Base-by-base conservation (phyloP, 2,797 vertebrate species). In the Lateolabrax maculatus region DNA sequence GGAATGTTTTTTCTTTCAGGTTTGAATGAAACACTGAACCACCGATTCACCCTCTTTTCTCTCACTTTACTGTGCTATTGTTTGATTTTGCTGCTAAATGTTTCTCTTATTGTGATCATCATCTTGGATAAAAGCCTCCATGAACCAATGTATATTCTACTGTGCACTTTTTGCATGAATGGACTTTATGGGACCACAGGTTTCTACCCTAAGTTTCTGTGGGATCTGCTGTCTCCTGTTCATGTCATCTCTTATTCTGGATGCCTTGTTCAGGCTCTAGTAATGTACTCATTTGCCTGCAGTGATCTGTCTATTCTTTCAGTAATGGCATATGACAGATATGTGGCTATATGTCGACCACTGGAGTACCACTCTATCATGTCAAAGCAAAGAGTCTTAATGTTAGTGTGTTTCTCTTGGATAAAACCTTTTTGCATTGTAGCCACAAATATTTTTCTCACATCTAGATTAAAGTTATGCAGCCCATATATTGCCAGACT, bases 141-240 rank as follows among this genome's bases (percentile, higher is more conserved):
- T 61, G 87, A 90, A 41, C 77, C 89, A 6, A 90, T 92, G 86
- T 90, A 90, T 55, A 85, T 92, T 79, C 23, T 90, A 0, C 5
- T 90, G 31, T 89, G 86, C 39, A 57, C 31, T 19, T 60, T 91
- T 23, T 90, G 79, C 44, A 71, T 92, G 0, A 89, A 88, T 52
- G 62, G 49, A 4, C 56, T 91, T 62, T 89, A 85, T 66, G 89
- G 86, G 21, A 70, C 88, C 9, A 7, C 71, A 70, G 80, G 86
- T 55, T 90, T 92, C 63, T 89, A 77, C 37, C 86, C 86, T 1
- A 90, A 85, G 29, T 76, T 91, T 34, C 85, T 90, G 19, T 80
- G 77, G 56, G 87, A 92, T 49, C 75, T 89, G 60, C 68, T 87
- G 18, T 83, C 89, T 77, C 51, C 82, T 39, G 48, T 64, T 64